Evolutionary conservation across 1,140 invertebrate genomes (phyloP).

Genomic region (Heliconius congener): DNA sequence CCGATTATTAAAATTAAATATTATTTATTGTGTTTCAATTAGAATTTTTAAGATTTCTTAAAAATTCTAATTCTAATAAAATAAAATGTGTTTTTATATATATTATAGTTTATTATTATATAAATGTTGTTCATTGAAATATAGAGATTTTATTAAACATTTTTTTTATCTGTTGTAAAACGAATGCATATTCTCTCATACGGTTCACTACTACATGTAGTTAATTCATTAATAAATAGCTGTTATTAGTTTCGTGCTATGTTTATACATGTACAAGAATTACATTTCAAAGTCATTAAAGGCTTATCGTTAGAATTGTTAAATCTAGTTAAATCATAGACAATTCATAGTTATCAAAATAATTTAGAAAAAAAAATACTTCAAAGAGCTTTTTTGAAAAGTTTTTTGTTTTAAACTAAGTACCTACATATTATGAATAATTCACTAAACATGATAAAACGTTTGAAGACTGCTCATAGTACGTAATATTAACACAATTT

Average conservation of each 20-base stretch:
- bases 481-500: background rate
- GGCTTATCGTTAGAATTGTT: background rate
- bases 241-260: background rate
- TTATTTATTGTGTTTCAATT: no score
- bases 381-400: conserved; percentile 12
- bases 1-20: no score
- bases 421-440: conserved; percentile 16
- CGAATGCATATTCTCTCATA: background rate
- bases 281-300: no score
- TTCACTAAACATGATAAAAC: conserved; percentile 21
- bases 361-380: conserved; percentile 4
- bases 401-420: conserved; percentile 15
- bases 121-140: no score
- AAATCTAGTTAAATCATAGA: background rate
- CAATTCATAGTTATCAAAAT: background rate
- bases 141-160: background rate
- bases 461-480: conserved; percentile 15
- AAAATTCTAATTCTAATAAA: no score
- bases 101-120: no score
- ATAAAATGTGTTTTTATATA: no score
- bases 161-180: background rate
- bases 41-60: no score
- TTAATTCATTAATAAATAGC: background rate
- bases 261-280: background rate
- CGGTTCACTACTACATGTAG: background rate